Evolutionary conservation across 2,113 vertebrate genomes (phyloP), one percentile per base, ranked within the genome.

Genomic region (Gasterosteus nipponicus): DNA sequence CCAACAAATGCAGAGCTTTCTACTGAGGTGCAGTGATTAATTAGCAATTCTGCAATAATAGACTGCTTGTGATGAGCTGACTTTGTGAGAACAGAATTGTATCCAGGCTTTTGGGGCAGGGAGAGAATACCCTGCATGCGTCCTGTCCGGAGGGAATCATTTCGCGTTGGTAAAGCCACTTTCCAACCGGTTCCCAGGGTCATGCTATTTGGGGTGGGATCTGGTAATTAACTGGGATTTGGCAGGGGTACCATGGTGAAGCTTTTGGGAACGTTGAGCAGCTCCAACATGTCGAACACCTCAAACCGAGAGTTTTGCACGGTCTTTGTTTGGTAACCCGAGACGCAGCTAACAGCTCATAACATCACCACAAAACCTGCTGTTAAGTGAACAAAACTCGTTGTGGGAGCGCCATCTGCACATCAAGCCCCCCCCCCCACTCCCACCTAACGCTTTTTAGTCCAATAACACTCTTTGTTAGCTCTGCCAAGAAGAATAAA

Each of bases 161-260:
- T 90, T 83, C 66, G 85, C 60, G 74, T 75, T 65, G 69, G 71
- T 82, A 33, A 77, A 89, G 71, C 83, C 75, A 81, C 80, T 86
- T 89, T 83, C 67, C 78, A 73, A 26, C 68, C 39, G 57, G 71
- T 81, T 91, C 86, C 85, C 89, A 90, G 87, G 89, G 81, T 91
- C 86, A 89, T 73, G 75, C 82, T 85, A 65, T 87, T 78, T 79
- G 82, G 85, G 73, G 85, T 33, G 72, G 60, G 11, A 86, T 88
- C 74, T 86, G 68, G 75, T 85, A 90, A 91, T 91, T 91, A 91
- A 80, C 47, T 82, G 64, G 77, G 85, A 89, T 91, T 93, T 91
- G 79, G 73, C 75, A 22, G 41, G 47, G 46, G 11, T 35, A 87
- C 72, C 82, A 81, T 42, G 72, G 74, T 69, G 84, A 89, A 71